Evolutionary conservation across 2,797 vertebrate species (phyloP).

Genomic region (Telmatherina bonti): DNA sequence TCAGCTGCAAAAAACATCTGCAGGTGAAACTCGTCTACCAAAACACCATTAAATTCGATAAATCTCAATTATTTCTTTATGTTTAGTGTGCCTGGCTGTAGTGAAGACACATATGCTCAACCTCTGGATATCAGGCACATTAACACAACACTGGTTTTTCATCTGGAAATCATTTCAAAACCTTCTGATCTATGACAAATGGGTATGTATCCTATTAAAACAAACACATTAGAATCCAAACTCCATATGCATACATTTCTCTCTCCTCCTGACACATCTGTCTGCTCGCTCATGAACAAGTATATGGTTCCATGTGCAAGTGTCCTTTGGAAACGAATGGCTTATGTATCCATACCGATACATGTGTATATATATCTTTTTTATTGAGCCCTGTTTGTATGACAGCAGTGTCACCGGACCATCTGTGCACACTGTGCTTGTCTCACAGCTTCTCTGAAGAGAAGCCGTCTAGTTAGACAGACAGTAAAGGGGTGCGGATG

Average conservation of each 20-base stretch:
- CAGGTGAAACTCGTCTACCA: neutral
- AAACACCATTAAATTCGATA: neutral
- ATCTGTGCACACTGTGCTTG: slow-evolving; percentile 87
- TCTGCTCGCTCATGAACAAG: slow-evolving; percentile 58
- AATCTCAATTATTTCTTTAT: slow-evolving; percentile 12
- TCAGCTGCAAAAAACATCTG: slow-evolving; percentile 1
- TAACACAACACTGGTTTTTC: slow-evolving; percentile 86
- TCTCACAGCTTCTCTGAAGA: slow-evolving; percentile 72
- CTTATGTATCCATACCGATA: slow-evolving; percentile 81
- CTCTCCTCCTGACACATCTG: slow-evolving; percentile 56
- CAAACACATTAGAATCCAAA: slow-evolving; percentile 71
- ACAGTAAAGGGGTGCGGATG: slow-evolving; percentile 74
- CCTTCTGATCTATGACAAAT: slow-evolving; percentile 86
- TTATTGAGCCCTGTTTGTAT: slow-evolving; percentile 84
- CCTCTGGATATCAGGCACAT: slow-evolving; percentile 81
- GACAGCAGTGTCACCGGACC: slow-evolving; percentile 86
- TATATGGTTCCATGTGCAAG: slow-evolving; percentile 16
- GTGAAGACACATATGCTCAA: slow-evolving; percentile 59
- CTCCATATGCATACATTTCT: slow-evolving; percentile 63
- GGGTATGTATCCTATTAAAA: slow-evolving; percentile 82
- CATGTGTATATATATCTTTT: slow-evolving; percentile 80
- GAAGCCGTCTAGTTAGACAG: slow-evolving; percentile 79
- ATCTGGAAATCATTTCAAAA: slow-evolving; percentile 90
- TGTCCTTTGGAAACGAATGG: slow-evolving; percentile 67
- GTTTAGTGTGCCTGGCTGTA: slow-evolving; percentile 7